phyloP scores from a whole-genome alignment of 2,888 invertebrate genomes.

The Drosophila testacea region DNA sequence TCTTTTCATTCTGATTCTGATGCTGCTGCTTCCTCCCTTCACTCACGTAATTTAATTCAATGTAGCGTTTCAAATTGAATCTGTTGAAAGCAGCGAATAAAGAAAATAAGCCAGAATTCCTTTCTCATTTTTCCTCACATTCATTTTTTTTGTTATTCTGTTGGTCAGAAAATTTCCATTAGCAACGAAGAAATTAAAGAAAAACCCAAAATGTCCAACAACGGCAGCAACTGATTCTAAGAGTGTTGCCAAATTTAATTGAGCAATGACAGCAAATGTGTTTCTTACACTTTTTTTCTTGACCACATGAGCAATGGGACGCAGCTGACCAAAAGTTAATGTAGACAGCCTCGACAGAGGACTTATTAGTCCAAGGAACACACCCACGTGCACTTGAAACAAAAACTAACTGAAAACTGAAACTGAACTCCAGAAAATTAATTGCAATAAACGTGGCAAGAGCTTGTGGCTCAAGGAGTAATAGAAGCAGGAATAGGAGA shows the following conservation, averaged over 20 bases:
- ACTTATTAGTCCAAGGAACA: slow-evolving; percentile 19
- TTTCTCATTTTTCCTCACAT: background rate
- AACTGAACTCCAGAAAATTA: slow-evolving; percentile 77
- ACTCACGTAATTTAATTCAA: slow-evolving; percentile 76
- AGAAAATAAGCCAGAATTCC: slow-evolving; percentile 56
- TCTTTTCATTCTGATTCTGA: slow-evolving; percentile 30
- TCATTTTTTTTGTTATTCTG: background rate
- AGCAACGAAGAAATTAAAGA: slow-evolving; percentile 38
- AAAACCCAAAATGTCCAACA: slow-evolving; percentile 30
- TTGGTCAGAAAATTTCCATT: slow-evolving; percentile 67
- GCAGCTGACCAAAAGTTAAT: slow-evolving; percentile 38
- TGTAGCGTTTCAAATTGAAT: slow-evolving; percentile 79
- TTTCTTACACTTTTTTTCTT: slow-evolving; percentile 12
- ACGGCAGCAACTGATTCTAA: slow-evolving; percentile 19
- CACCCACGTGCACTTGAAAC: slow-evolving; percentile 57
- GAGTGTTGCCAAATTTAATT: slow-evolving; percentile 57
- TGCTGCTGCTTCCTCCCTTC: slow-evolving; percentile 26
- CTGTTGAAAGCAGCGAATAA: slow-evolving; percentile 64
- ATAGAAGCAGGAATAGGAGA: background rate
- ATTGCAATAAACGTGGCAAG: slow-evolving; percentile 75
- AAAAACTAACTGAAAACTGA: slow-evolving; percentile 59
- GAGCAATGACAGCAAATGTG: slow-evolving; percentile 65
- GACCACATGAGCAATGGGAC: slow-evolving; percentile 36
- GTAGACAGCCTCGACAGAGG: slow-evolving; percentile 5
- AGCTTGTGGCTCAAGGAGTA: slow-evolving; percentile 34